Evolutionary conservation across 2,113 vertebrate species (phyloP).

Genomic region (Coryphaenoides rupestris): DNA sequence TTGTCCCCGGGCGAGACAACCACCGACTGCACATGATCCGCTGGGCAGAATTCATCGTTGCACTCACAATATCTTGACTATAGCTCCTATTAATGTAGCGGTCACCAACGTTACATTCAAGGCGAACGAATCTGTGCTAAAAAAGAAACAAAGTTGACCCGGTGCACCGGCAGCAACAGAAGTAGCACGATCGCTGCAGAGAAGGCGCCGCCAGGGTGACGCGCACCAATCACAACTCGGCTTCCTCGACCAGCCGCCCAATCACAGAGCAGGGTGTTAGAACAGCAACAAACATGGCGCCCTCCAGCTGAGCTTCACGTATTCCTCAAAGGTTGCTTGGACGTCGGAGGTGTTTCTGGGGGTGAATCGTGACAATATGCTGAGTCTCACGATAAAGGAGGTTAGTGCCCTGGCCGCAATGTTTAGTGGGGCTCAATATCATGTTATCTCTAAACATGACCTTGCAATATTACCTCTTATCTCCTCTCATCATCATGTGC

Average conservation of each 20-base stretch:
- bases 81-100: no score
- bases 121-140: no score
- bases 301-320: background rate
- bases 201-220: background rate
- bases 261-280: slow-evolving; percentile 59
- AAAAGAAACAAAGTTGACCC: no score
- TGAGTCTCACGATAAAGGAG: slow-evolving; percentile 79
- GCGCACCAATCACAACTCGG: slow-evolving; percentile 66
- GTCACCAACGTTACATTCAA: no score
- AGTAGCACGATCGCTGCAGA: background rate
- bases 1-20: background rate
- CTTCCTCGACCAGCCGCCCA: slow-evolving; percentile 54
- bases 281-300: slow-evolving; percentile 61
- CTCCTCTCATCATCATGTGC: no score
- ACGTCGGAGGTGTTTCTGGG: background rate
- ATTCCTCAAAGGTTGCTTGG: slow-evolving; percentile 34
- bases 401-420: slow-evolving; percentile 64
- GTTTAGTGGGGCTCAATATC: no score
- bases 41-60: slow-evolving; percentile 38
- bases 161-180: no score
- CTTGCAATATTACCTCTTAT: no score
- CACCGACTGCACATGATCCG: slow-evolving; percentile 25
- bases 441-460: no score
- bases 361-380: slow-evolving; percentile 58
- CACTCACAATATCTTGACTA: no score